Conservation (phyloP, 2,113 vertebrate species). For the Melospiza melodia region DNA sequence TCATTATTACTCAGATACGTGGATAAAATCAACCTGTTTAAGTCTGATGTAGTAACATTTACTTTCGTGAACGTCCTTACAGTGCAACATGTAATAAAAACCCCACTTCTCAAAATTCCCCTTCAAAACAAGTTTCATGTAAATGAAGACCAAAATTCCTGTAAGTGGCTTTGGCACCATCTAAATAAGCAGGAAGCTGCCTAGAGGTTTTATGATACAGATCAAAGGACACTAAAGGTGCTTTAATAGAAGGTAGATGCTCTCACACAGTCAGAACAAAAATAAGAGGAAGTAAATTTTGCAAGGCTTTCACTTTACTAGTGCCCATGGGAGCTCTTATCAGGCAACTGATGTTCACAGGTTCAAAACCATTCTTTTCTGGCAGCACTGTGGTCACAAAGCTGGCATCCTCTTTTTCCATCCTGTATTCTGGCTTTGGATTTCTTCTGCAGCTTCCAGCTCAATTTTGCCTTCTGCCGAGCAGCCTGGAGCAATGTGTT, state of each 20-base stretch:
- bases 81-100: not conserved
- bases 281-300: not conserved
- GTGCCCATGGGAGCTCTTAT: not conserved
- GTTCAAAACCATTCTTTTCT: not conserved
- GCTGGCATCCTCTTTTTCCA: not conserved
- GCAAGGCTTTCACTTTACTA: not conserved
- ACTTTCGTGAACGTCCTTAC: not conserved
- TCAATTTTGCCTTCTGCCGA: not conserved
- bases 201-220: not conserved
- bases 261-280: not conserved
- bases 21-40: not conserved
- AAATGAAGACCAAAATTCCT: not conserved
- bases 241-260: not conserved
- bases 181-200: not conserved
- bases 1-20: not conserved
- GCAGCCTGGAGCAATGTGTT: not conserved
- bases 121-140: not conserved
- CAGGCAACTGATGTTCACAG: not conserved
- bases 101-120: not conserved
- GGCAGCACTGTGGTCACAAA: not conserved
- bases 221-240: not conserved
- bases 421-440: not conserved
- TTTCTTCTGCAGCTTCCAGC: not conserved
- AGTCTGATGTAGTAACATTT: not conserved
- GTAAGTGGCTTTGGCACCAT: not conserved